A percentile compares a stretch with the other conserved stretches of the same genome.
Conservation (phyloP, 2,113 vertebrate species). For the Myxocyprinus asiaticus region DNA sequence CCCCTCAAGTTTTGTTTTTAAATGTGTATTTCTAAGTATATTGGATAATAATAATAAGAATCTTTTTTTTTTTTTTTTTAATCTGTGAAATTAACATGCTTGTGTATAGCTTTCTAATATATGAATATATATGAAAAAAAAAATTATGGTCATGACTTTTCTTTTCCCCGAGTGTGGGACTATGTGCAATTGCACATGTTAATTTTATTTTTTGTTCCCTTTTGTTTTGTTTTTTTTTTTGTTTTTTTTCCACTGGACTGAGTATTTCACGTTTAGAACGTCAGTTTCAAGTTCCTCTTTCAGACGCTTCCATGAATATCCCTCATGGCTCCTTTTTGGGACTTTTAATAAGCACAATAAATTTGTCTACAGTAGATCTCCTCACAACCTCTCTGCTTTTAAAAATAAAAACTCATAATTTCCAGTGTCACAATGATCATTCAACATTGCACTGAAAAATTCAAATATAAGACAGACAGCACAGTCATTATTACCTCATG, state of each 20-base stretch:
- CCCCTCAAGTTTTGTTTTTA: slow-evolving; percentile 87
- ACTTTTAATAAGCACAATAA: slow-evolving; percentile 62
- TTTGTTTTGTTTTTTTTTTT: slow-evolving; percentile 56
- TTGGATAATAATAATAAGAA: slow-evolving; percentile 98
- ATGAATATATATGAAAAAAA: slow-evolving; percentile 86
- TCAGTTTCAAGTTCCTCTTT: slow-evolving; percentile 44
- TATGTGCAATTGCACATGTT: slow-evolving; percentile 91
- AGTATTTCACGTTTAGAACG: slow-evolving; percentile 66
- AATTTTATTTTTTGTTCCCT: slow-evolving; percentile 68
- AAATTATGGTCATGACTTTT: slow-evolving; percentile 89
- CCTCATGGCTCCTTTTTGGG: slow-evolving; percentile 10
- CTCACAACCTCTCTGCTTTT: slow-evolving; percentile 68
- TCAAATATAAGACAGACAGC: slow-evolving; percentile 22
- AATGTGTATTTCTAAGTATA: slow-evolving; percentile 99
- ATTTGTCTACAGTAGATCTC: not conserved
- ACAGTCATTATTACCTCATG: slow-evolving; percentile 41
- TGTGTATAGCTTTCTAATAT: slow-evolving; percentile 99
- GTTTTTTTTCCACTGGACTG: slow-evolving; percentile 65
- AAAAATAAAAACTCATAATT: slow-evolving; percentile 84
- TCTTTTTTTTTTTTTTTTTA: slow-evolving; percentile 83
- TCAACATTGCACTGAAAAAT: slow-evolving; percentile 53
- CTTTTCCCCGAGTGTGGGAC: slow-evolving; percentile 83
- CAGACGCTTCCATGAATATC: slow-evolving; percentile 4
- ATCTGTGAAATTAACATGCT: slow-evolving; percentile 99
- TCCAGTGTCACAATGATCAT: slow-evolving; percentile 44